Percentiles rank a stretch among this genome's conserved stretches.
These are phyloP conservation scores for Calephelis perditalis DNA, from an alignment of 2,888 invertebrate genomes.

Conservation along the genomic window DNA sequence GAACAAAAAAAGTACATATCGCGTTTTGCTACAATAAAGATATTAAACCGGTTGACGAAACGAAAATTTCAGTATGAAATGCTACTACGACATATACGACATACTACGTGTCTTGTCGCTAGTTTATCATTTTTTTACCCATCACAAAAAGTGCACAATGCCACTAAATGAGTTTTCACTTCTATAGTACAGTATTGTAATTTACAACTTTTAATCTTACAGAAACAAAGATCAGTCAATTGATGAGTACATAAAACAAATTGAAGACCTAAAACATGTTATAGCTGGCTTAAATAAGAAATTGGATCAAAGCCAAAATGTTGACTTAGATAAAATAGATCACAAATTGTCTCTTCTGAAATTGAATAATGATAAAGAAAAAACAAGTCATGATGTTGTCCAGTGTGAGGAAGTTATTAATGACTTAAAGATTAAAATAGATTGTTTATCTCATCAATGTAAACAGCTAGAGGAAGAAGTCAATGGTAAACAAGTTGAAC, in stretches of 20 bases:
- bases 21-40: too few relatives aligned
- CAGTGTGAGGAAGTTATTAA: constrained; percentile 25
- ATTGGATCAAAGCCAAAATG: constrained; percentile 35
- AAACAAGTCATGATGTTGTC: constrained; percentile 18
- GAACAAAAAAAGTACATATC: too few relatives aligned
- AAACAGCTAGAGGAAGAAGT: constrained; percentile 60
- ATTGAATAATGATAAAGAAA: constrained; percentile 32
- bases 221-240: constrained; percentile 70
- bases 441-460: constrained; percentile 48
- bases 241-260: constrained; percentile 60
- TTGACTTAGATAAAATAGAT: constrained; percentile 38
- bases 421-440: constrained; percentile 32
- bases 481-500: constrained; percentile 59
- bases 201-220: constrained; percentile 28
- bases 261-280: constrained; percentile 62
- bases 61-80: too few relatives aligned
- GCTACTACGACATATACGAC: too few relatives aligned
- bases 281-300: constrained; percentile 42
- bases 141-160: too few relatives aligned
- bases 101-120: too few relatives aligned
- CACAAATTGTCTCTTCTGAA: constrained; percentile 36
- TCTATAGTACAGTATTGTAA: too few relatives aligned
- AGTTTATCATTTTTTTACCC: too few relatives aligned
- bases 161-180: too few relatives aligned
- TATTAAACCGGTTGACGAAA: too few relatives aligned